A percentile compares a stretch with the other conserved stretches of the same genome.
Conservation (phyloP, 2,888 invertebrate species). For the Sclerodermus sp. region DNA sequence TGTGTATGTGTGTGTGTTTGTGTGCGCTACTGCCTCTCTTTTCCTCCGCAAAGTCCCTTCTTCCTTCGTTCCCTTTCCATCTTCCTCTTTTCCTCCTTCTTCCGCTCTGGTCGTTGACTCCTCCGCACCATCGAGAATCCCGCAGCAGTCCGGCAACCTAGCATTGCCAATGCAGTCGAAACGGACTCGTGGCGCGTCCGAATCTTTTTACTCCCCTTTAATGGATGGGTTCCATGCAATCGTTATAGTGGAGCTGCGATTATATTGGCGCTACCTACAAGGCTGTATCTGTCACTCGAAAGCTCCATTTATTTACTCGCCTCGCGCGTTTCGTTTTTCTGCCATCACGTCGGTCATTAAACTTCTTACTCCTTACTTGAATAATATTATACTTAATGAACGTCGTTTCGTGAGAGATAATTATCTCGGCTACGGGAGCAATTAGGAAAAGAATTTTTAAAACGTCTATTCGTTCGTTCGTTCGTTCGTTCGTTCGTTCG, state of each 20-base stretch:
- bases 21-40: too few species aligned
- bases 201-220: slow-evolving; percentile 2
- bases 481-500: slow-evolving; percentile 2
- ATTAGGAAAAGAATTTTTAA: slow-evolving; percentile 5
- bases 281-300: background rate
- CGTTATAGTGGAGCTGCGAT: background rate
- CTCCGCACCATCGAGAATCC: slow-evolving; percentile 8
- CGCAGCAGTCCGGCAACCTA: background rate
- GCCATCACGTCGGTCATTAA: background rate
- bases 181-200: slow-evolving; percentile 2
- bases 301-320: background rate
- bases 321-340: background rate
- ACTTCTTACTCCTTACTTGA: background rate
- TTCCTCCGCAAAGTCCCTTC: too few species aligned
- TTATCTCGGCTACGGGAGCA: slow-evolving; percentile 1
- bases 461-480: background rate
- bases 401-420: slow-evolving; percentile 1
- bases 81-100: slow-evolving; percentile 15
- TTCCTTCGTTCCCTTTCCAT: slow-evolving; percentile 6
- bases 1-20: slow-evolving; percentile 8
- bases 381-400: slow-evolving; percentile 1
- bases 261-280: background rate
- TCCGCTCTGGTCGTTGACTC: slow-evolving; percentile 31
- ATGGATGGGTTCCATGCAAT: background rate
- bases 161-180: slow-evolving; percentile 10